Percentiles rank a stretch among this genome's conserved stretches.
phyloP scores from a whole-genome alignment of 2,113 vertebrate species.

The Oncorhynchus tshawytscha region DNA sequence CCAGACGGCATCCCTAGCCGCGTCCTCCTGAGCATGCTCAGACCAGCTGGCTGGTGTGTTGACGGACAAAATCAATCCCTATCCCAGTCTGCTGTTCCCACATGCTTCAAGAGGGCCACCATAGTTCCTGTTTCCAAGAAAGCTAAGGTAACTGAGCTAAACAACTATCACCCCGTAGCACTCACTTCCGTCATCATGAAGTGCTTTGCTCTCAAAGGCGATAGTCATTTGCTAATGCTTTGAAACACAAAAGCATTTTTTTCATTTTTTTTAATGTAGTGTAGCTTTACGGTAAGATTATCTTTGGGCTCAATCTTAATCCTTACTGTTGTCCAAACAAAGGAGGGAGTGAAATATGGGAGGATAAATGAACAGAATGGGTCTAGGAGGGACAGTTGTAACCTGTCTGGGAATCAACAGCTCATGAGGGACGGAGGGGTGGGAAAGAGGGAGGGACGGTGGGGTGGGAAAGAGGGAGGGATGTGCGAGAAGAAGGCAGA shows the following conservation, averaged over 20 bases:
- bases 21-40: no score
- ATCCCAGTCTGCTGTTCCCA: no score
- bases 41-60: no score
- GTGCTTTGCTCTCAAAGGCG: no score
- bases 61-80: no score
- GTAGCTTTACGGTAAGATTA: constrained; percentile 3
- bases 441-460: background rate
- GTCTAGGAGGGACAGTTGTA: background rate
- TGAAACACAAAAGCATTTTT: constrained; percentile 7
- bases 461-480: background rate
- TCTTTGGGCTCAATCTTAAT: constrained; percentile 16
- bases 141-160: no score
- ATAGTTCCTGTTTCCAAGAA: no score
- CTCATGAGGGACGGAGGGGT: background rate
- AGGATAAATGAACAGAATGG: constrained; percentile 12
- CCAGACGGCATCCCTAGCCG: no score
- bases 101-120: no score
- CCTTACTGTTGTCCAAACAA: constrained; percentile 23
- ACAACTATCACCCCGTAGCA: no score
- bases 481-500: constrained; percentile 1
- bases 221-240: background rate
- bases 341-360: constrained; percentile 14
- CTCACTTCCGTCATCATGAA: no score
- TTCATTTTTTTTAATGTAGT: background rate
- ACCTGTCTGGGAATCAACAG: constrained; percentile 28